These are phyloP conservation scores for Labroides dimidiatus DNA, from an alignment of 2,797 vertebrate species.

Conservation along the genomic window DNA sequence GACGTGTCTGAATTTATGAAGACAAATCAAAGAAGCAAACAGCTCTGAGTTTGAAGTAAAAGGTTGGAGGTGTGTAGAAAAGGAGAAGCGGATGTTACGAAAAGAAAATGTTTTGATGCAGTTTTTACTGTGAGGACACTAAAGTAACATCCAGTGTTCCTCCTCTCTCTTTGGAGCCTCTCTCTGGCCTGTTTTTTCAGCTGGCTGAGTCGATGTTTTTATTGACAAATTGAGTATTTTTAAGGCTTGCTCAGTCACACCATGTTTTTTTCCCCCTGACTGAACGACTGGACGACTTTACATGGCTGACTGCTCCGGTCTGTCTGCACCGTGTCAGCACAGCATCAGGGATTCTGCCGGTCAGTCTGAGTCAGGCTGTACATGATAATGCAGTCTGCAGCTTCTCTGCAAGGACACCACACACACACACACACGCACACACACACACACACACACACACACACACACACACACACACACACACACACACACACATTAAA, in stretches of 20 bases:
- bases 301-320: constrained; percentile 55
- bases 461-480: not conserved
- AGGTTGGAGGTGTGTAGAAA: too few species aligned
- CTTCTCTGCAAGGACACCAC: constrained; percentile 33
- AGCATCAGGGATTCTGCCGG: constrained; percentile 53
- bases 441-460: constrained; percentile 7
- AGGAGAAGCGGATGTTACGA: not conserved
- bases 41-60: too few species aligned
- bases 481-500: constrained; percentile 1
- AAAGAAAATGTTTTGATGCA: not conserved
- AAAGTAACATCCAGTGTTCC: not conserved
- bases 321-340: constrained; percentile 46
- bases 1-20: not conserved
- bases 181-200: constrained; percentile 1
- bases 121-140: not conserved
- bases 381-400: constrained; percentile 61
- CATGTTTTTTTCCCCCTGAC: constrained; percentile 34
- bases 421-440: not conserved
- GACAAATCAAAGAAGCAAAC: not conserved
- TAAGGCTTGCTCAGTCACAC: constrained; percentile 24
- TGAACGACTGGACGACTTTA: constrained; percentile 34
- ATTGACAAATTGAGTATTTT: constrained; percentile 41
- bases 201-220: constrained; percentile 21
- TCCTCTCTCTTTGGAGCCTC: not conserved
- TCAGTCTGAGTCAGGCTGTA: constrained; percentile 43